phyloP scores from a whole-genome alignment of 53 echinoderm and acorn worm genomes.

The Antedon mediterranea region DNA sequence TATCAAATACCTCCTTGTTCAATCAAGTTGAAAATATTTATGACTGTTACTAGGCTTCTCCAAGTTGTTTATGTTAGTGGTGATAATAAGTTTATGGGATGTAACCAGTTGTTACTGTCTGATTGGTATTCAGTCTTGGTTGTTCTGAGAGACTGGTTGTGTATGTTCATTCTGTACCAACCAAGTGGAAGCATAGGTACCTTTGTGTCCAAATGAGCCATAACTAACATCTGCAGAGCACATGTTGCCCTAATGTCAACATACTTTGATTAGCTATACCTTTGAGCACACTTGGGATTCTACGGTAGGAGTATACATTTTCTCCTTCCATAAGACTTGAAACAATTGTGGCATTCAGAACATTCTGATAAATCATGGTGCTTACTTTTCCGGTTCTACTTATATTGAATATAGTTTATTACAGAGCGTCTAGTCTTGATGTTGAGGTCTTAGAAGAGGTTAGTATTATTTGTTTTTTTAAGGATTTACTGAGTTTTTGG shows the following conservation, averaged over 20 bases:
- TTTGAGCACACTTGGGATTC: not conserved
- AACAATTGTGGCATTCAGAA: not conserved
- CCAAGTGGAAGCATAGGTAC: not conserved
- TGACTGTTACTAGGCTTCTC: no score
- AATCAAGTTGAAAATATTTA: no score
- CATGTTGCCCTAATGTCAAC: not conserved
- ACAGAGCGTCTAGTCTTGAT: not conserved
- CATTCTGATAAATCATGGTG: not conserved
- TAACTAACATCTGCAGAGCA: not conserved
- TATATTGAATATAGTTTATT: not conserved
- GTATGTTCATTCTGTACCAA: not conserved
- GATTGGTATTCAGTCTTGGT: no score
- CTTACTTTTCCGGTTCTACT: not conserved
- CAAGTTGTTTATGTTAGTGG: no score
- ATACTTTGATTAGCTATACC: not conserved
- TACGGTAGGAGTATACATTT: not conserved
- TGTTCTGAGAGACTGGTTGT: not conserved
- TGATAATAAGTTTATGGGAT: no score
- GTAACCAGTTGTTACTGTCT: no score
- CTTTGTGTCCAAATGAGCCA: not conserved
- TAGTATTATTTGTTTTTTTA: not conserved
- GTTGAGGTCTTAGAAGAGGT: not conserved
- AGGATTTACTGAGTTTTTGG: no score
- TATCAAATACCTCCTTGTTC: no score
- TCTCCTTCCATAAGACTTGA: not conserved